Base-by-base conservation (phyloP, 2,888 invertebrate species). In the Polyommatus iphigenia region DNA sequence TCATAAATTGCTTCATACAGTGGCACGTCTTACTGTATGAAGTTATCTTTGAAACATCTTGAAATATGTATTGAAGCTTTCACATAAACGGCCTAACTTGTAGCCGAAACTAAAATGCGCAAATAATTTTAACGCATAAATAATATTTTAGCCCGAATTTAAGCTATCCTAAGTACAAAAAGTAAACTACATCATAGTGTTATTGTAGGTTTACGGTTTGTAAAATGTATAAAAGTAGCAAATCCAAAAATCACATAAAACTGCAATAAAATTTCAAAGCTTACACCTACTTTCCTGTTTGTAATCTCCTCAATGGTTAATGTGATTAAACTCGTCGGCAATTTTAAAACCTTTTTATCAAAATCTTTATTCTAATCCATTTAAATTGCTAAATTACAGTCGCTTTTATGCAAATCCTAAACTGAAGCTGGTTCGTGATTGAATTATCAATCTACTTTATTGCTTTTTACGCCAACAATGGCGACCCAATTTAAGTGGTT, bases 51-150 rank as follows among this genome's bases (percentile, higher is more conserved):
- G 83, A 84, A 85, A 86, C 87, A 85, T 87, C 87, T 86, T 85
- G 87, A 88, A 89, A 89, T 89, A n/a, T n/a, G n/a, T n/a, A 90
- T 89, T 89, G 88, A 89, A 90, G 87, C 85, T 82, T 80, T 76
- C 79, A 77, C 79, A 80, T 46, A 67, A 77, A 59, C n/a, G 83
- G 83, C 67, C 18, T n/a, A 29, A 82, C n/a, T 83, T 76, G 5
- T 0, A 82, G 85, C 82, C 83, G 78, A 50, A 76, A 32, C 76
- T 46, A 20, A 41, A 72, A n/a, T n/a, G 36, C 15, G 15, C 7
- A 50, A 50, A 15, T 4, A 50, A 10, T 41, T 46, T 46, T 46
- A 18, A 15, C 18, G 54, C 54, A 18, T 18, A 13, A 54, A 54
- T 18, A 54, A 54, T 54, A 54, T 54, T 54, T 15, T 54, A 18